These are phyloP conservation scores for Calidris pugnax DNA, from an alignment of 2,113 vertebrate species.

Conservation along the genomic window DNA sequence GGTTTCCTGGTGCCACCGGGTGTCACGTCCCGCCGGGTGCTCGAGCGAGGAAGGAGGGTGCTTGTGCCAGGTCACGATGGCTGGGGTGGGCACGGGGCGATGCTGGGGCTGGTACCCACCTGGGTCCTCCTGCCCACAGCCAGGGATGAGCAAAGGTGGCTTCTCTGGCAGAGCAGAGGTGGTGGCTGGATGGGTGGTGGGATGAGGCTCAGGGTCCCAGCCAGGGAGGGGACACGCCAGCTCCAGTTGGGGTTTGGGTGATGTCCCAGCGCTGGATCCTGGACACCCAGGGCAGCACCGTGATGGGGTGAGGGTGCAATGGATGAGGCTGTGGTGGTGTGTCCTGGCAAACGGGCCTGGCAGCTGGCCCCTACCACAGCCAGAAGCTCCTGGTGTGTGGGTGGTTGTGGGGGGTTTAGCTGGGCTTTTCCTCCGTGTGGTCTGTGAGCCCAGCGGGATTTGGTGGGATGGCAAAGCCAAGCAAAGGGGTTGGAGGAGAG, in stretches of 20 bases:
- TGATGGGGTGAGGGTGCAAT: background rate
- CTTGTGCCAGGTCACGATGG: background rate
- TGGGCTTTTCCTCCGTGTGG: rapidly evolving
- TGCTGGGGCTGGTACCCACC: background rate
- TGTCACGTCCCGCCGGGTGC: background rate
- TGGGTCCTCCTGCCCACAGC: background rate
- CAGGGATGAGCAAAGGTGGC: background rate
- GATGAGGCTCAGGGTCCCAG: too few species aligned
- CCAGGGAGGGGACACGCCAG: rapidly evolving
- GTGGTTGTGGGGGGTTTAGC: background rate
- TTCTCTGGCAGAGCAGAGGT: background rate
- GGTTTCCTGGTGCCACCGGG: background rate
- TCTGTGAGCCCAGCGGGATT: background rate
- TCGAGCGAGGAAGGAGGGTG: rapidly evolving
- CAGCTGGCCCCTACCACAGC: rapidly evolving
- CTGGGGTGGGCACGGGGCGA: too few species aligned
- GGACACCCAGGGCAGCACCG: rapidly evolving
- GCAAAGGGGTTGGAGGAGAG: background rate
- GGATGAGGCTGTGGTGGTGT: rapidly evolving
- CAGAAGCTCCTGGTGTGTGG: rapidly evolving
- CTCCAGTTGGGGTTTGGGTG: background rate
- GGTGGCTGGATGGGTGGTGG: background rate
- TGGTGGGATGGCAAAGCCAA: background rate
- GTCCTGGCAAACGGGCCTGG: background rate
- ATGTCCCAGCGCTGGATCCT: background rate